phyloP scores from a whole-genome alignment of 2,113 vertebrate genomes.

The Vulpes lagopus region DNA sequence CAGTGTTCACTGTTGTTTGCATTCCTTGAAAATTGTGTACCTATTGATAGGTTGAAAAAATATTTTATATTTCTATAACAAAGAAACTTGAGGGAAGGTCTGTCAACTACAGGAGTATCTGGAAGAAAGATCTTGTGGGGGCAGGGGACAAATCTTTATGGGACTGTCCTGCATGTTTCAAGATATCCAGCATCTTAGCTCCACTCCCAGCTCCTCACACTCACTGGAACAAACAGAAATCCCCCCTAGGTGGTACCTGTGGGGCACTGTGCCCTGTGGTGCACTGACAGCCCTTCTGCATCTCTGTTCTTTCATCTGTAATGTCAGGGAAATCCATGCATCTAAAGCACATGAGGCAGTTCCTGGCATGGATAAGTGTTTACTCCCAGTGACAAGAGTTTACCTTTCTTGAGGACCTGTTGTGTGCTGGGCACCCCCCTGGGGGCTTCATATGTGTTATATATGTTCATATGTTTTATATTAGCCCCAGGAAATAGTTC shows the following conservation, averaged over 20 bases:
- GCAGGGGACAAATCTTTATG: neutral
- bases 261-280: no score
- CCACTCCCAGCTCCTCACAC: neutral
- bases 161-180: accelerated
- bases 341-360: accelerated
- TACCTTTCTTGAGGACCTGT: neutral
- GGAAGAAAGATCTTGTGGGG: neutral
- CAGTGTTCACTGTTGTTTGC: neutral
- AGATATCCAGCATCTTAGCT: no score
- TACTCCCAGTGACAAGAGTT: neutral
- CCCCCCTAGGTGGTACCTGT: neutral
- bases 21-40: neutral
- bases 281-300: neutral
- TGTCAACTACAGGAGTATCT: neutral
- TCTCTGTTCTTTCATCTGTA: neutral
- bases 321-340: neutral
- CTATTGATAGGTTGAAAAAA: neutral
- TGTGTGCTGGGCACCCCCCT: neutral
- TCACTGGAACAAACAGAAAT: no score
- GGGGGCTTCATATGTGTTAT: no score
- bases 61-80: neutral
- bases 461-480: neutral
- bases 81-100: neutral
- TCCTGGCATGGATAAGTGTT: neutral
- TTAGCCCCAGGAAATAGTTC: accelerated